Percentiles rank a stretch among this genome's conserved stretches.
phyloP scores from a whole-genome alignment of 2,797 vertebrate genomes.

The Dipus sagitta region DNA sequence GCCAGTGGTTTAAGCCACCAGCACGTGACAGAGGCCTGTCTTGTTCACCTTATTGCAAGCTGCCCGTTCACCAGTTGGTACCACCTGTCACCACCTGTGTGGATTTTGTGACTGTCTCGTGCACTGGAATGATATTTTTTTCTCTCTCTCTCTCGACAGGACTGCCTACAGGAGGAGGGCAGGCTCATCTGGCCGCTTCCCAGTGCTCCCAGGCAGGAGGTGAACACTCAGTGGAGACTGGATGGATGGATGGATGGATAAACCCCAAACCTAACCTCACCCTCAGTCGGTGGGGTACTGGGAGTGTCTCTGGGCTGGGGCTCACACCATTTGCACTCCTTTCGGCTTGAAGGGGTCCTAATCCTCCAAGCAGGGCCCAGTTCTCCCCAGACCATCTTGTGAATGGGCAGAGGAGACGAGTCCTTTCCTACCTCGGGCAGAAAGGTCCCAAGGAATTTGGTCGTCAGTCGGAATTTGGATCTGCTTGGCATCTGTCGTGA shows the following conservation, averaged over 20 bases:
- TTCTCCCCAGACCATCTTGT: not conserved
- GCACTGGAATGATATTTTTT: not conserved
- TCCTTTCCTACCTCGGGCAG: slow-evolving; percentile 86
- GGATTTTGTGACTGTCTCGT: not conserved
- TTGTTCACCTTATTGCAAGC: not conserved
- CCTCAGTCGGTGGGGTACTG: not conserved
- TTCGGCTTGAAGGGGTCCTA: not conserved
- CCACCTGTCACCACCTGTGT: not conserved
- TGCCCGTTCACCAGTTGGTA: not conserved
- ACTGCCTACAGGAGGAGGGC: not conserved
- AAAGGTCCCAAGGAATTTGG: slow-evolving; percentile 82
- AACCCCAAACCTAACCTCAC: fast-evolving
- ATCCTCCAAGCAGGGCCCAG: not conserved
- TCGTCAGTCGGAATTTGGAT: slow-evolving; percentile 81
- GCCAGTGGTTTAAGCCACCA: not conserved
- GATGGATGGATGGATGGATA: too few relatives aligned
- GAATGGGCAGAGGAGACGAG: not conserved
- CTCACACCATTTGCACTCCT: too few relatives aligned
- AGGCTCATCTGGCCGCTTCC: not conserved
- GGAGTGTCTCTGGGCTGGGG: not conserved
- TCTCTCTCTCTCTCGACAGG: not conserved
- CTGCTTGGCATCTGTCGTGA: slow-evolving; percentile 81
- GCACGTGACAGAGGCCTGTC: not conserved
- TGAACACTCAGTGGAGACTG: not conserved
- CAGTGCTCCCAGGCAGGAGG: not conserved